These are phyloP conservation scores for Sebastes elongatus DNA, from an alignment of 2,797 vertebrate genomes.

Conservation along the genomic window DNA sequence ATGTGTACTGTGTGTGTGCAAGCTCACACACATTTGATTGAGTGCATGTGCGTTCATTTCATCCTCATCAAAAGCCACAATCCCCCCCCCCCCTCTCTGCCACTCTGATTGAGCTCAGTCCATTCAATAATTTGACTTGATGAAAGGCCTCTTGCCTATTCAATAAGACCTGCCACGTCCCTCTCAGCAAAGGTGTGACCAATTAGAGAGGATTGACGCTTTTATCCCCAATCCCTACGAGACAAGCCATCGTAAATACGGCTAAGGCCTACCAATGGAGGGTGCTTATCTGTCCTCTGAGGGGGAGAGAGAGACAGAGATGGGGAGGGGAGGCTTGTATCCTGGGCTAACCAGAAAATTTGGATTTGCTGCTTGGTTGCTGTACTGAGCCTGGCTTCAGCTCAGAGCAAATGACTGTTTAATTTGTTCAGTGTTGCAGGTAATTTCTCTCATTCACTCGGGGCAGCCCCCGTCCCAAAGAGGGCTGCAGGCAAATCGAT, in stretches of 20 bases:
- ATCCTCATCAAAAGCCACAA: not conserved
- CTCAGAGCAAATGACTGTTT: slow-evolving; percentile 73
- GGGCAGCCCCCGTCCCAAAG: slow-evolving; percentile 47
- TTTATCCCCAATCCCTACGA: slow-evolving; percentile 54
- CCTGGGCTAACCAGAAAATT: slow-evolving; percentile 55
- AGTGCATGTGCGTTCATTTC: not conserved
- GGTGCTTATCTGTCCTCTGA: slow-evolving; percentile 54
- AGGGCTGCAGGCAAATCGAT: slow-evolving; percentile 72
- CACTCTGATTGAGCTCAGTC: not conserved
- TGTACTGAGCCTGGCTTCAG: slow-evolving; percentile 52
- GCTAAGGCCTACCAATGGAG: slow-evolving; percentile 17
- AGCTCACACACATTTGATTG: not conserved
- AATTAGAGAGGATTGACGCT: slow-evolving; percentile 64
- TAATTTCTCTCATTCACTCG: slow-evolving; percentile 70
- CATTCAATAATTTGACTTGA: slow-evolving; percentile 43
- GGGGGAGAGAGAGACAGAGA: not conserved
- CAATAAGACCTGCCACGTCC: slow-evolving; percentile 47
- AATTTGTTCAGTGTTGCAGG: slow-evolving; percentile 77
- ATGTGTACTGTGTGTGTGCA: not conserved
- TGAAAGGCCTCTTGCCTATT: slow-evolving; percentile 41
- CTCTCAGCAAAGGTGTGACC: slow-evolving; percentile 57
- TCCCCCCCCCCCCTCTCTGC: not conserved
- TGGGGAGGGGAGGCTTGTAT: not conserved
- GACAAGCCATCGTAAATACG: slow-evolving; percentile 52
- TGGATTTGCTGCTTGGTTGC: slow-evolving; percentile 72